Evolutionary conservation across 64 coral and sea anemone genomes (phyloP), one percentile per base, ranked within the genome.

Genomic region (Acropora yongei): DNA sequence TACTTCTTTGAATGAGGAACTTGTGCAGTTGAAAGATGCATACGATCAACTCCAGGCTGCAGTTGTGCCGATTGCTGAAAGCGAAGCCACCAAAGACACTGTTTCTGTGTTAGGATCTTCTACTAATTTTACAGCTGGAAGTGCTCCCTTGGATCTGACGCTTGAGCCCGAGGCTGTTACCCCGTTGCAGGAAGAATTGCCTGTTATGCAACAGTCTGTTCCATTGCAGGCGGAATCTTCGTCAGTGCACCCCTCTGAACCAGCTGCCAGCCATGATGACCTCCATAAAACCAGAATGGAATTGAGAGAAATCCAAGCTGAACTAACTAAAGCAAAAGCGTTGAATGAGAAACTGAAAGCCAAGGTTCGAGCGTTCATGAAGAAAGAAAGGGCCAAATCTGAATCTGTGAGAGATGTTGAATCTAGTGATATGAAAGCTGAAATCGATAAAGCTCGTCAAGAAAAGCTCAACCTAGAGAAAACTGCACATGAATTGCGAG

Each of bases 391-490:
- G 69, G 78, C 49, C 49, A 89, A 89, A 74, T 72, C 92, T 17
- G 76, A 71, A 2, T 76, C 82, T n/a, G 57, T 77, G 45, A 87
- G 90, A 39, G 88, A 83, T 39, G 47, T 73, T 5, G 88, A 94
- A 17, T 94, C 92, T n/a, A 88, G 88, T 71, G 87, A 90, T 19
- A 74, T 96, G 6, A 86, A 75, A 71, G 72, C 47, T 46, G 92
- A 96, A 73, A 91, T 96, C 80, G 95, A 96, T 46, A 55, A 94
- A 82, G 89, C 88, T 91, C 50, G 75, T 39, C 66, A 88, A 55
- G 95, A 96, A 48, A 98, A 95, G 45, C 88, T 79, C 7, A 69
- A 82, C 66, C 17, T 93, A 19, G 82, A 75, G n/a, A 90, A 93
- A 7, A 87, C 90, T 73, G 17, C 92, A 30, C 77, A 95, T 61